Conservation (phyloP, 2,797 vertebrate genomes). For the Catharus ustulatus region DNA sequence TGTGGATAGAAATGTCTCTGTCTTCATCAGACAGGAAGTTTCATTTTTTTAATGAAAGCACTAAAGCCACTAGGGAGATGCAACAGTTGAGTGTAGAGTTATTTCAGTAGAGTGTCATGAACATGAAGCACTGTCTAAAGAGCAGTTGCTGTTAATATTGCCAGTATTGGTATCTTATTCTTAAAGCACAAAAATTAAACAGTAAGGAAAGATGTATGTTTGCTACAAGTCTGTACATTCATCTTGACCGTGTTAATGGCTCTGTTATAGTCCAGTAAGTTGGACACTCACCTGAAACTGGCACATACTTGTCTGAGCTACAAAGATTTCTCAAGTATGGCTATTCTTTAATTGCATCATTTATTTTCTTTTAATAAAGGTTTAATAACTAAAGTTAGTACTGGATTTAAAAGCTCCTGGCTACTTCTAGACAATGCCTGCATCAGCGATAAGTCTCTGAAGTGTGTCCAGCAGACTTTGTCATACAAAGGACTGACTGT, state of each 20-base stretch:
- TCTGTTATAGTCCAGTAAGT: background rate
- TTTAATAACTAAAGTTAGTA: background rate
- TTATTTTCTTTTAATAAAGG: background rate
- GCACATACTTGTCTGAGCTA: background rate
- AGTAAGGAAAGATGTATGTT: background rate
- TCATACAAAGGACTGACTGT: background rate
- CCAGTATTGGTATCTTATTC: background rate
- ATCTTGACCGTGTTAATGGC: background rate
- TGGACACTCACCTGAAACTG: background rate
- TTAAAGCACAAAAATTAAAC: background rate
- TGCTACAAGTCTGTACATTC: background rate
- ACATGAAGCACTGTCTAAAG: background rate
- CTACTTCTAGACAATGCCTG: background rate
- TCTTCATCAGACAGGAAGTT: background rate
- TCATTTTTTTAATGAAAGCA: background rate
- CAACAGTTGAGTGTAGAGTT: background rate
- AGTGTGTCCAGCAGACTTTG: background rate
- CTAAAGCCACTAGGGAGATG: background rate
- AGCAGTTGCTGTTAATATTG: background rate
- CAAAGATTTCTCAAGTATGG: background rate
- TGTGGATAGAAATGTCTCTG: background rate
- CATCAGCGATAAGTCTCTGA: background rate
- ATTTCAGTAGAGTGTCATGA: background rate
- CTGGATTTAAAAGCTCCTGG: background rate
- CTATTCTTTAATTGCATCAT: background rate